Percentiles rank a stretch among this genome's conserved stretches.
Evolutionary conservation across 2,797 vertebrate genomes (phyloP).

Genomic region (Hydrolagus colliei): DNA sequence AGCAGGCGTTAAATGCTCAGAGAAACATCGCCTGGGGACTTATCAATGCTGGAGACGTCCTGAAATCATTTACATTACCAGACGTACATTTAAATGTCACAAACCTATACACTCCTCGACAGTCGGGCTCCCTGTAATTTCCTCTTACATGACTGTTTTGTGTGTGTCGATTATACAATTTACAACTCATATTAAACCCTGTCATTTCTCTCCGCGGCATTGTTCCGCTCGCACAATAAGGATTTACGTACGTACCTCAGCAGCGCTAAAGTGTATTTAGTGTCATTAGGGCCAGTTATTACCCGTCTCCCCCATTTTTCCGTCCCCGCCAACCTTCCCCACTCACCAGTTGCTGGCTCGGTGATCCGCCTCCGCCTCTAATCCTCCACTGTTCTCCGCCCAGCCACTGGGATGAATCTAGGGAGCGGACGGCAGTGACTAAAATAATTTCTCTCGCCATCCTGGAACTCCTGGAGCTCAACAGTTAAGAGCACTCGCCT

Average conservation of each 20-base stretch:
- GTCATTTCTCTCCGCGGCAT: not conserved
- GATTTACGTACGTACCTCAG: not conserved
- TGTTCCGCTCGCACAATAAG: not conserved
- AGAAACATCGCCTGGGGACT: not conserved
- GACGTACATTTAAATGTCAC: not conserved
- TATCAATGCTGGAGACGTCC: not conserved
- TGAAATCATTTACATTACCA: conserved; percentile 2
- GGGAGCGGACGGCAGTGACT: no score
- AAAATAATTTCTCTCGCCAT: no score
- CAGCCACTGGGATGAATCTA: not conserved
- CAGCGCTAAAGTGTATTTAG: not conserved
- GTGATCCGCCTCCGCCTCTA: not conserved
- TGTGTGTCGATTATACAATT: not conserved
- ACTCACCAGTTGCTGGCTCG: not conserved
- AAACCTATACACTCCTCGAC: not conserved
- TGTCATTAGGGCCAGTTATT: not conserved
- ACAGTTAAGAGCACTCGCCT: no score
- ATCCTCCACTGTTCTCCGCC: not conserved
- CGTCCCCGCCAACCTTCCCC: not conserved
- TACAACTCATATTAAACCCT: not conserved
- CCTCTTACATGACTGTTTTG: not conserved
- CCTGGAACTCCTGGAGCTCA: no score
- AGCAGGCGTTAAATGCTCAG: not conserved
- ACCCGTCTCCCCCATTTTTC: not conserved
- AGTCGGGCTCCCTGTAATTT: not conserved